These are phyloP conservation scores for Aleiodes alternator DNA, from an alignment of 2,888 invertebrate genomes.

Conservation along the genomic window DNA sequence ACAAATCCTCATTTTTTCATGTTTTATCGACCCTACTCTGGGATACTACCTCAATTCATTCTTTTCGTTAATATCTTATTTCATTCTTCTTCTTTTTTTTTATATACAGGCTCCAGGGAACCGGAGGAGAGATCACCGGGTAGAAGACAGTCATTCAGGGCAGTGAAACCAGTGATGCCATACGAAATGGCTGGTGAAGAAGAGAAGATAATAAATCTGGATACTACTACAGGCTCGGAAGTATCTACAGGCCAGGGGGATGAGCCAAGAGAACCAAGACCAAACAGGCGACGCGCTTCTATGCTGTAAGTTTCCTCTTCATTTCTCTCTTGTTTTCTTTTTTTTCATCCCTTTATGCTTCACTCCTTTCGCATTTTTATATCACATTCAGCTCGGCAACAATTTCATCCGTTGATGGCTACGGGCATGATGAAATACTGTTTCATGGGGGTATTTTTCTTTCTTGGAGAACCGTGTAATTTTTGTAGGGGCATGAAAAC, in stretches of 20 bases:
- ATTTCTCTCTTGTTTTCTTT: conserved; percentile 2
- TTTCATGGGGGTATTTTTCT: too few relatives aligned
- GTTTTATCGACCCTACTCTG: too few relatives aligned
- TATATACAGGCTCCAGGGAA: conserved; percentile 62
- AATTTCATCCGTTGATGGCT: not conserved
- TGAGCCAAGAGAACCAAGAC: conserved; percentile 78
- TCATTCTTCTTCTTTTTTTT: conserved; percentile 5
- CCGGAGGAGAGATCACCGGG: conserved; percentile 63
- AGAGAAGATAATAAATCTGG: conserved; percentile 71
- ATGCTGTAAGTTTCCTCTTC: conserved; percentile 83
- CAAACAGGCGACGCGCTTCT: conserved; percentile 86
- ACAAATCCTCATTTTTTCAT: too few relatives aligned
- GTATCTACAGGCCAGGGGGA: conserved; percentile 79
- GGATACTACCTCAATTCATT: not conserved
- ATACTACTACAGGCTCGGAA: conserved; percentile 80
- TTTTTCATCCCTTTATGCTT: not conserved
- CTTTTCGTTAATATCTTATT: conserved; percentile 13
- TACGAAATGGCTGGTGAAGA: conserved; percentile 70
- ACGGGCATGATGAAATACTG: too few relatives aligned
- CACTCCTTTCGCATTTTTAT: not conserved
- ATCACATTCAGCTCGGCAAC: not conserved
- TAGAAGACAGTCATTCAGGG: conserved; percentile 74
- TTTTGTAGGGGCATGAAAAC: too few relatives aligned
- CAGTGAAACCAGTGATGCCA: conserved; percentile 67
- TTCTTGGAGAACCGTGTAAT: too few relatives aligned